phyloP scores from a whole-genome alignment of 2,888 invertebrate genomes.

The Alcis repandata region DNA sequence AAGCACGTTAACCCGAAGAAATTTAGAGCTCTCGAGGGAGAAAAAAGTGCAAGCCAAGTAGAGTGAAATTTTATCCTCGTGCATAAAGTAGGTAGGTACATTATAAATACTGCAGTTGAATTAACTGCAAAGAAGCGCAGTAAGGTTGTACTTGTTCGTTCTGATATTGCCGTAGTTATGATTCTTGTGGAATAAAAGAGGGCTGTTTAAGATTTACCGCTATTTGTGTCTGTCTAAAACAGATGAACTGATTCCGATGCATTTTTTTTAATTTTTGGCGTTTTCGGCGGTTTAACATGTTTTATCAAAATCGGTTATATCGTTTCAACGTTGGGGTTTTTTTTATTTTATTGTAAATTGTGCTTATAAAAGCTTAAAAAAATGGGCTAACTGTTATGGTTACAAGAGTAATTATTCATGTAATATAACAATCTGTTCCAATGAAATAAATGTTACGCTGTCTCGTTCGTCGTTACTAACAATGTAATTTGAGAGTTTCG shows the following conservation, averaged over 20 bases:
- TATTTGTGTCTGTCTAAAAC: too few relatives aligned
- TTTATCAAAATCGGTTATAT: too few relatives aligned
- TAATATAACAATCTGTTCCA: conserved; percentile 10
- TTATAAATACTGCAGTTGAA: conserved; percentile 8
- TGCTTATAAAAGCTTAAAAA: too few relatives aligned
- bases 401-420: conserved; percentile 6
- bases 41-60: conserved; percentile 19
- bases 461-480: conserved; percentile 17
- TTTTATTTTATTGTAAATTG: too few relatives aligned
- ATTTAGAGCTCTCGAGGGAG: conserved; percentile 21
- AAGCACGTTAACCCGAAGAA: conserved; percentile 21
- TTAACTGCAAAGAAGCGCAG: background rate
- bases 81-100: background rate
- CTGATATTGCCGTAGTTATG: background rate
- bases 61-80: conserved; percentile 18
- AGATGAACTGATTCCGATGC: too few relatives aligned
- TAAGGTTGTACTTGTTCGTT: background rate
- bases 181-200: background rate
- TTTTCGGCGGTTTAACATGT: too few relatives aligned
- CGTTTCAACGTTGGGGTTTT: too few relatives aligned
- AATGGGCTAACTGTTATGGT: background rate
- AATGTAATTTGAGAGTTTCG: conserved; percentile 26
- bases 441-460: conserved; percentile 19
- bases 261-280: too few relatives aligned
- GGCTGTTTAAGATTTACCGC: too few relatives aligned